Base-by-base conservation (phyloP, 2,888 invertebrate genomes). In the Trissoscelio sp. region DNA sequence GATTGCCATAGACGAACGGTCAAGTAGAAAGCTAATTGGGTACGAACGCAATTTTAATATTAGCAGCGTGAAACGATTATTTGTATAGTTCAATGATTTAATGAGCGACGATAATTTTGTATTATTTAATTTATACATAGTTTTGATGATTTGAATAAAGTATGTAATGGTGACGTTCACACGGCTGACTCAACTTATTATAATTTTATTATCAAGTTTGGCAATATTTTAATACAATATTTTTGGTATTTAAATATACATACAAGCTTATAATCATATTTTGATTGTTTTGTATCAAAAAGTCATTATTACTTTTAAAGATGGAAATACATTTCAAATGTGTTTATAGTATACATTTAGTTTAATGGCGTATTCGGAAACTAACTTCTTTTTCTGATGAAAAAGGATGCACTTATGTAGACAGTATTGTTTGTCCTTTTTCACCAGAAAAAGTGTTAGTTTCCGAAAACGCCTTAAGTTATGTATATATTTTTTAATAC, bases 201-300 rank as follows among this genome's bases (percentile, higher is more conserved):
- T 31, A 2, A 7, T 31, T 31, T 31, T 31, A 7, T 31, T 46
- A 46, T 74, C 44, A 64, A 58, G 22, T 60, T 85, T 90, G 87
- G 87, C 86, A 90, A 88, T 91, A 87, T 86, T 89, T 90, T 90
- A 88, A 90, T 89, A 90, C 88, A 91, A 91, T 87, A 53, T 90
- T 89, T 88, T 77, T 75, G 87, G 89, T 91, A 90, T 89, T 90
- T 89, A 91, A 90, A 91, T 91, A 91, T 90, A 90, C 89, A 90
- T 89, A 88, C 85, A 88, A 86, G 86, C 86, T 88, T 87, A 87
- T 86, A 18, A 88, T 88, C n/a, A n/a, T 88, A 86, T 85, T 46
- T 44, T n/a, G 12, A 20, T 69, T 22, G 1, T 55, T 58, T 58
- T 51, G 72, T 58, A 66, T 72, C 72, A 72, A 79, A 72, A 20